Evolutionary conservation across 37 sponge, comb jelly and placozoan species (phyloP).

Genomic region (Mnemiopsis leidyi): DNA sequence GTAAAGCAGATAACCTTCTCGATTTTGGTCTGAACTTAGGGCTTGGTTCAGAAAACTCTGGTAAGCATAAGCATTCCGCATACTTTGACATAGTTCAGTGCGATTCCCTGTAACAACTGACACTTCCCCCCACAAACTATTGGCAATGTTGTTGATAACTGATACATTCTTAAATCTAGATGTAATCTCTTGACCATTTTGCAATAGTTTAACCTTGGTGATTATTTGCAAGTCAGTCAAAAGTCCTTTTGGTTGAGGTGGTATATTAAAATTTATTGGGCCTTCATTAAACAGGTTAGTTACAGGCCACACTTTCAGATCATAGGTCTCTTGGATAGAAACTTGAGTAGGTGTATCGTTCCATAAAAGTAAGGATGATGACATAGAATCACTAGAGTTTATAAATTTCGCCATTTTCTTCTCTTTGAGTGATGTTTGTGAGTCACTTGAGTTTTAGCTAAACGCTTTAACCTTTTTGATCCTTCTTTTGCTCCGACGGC

Average conservation of each 20-base stretch:
- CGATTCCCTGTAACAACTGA: neutral
- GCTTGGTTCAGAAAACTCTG: neutral
- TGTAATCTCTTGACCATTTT: neutral
- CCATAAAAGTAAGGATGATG: slow-evolving; percentile 6
- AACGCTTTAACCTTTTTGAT: neutral
- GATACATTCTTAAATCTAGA: neutral
- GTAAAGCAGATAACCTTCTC: neutral
- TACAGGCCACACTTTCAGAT: neutral
- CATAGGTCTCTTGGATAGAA: slow-evolving; percentile 29
- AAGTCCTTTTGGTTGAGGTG: slow-evolving; percentile 54
- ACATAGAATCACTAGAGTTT: slow-evolving; percentile 42
- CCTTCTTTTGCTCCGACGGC: neutral
- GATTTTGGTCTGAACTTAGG: neutral
- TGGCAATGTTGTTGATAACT: slow-evolving; percentile 36
- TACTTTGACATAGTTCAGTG: slow-evolving; percentile 13
- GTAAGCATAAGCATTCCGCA: slow-evolving; percentile 49
- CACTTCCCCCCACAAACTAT: slow-evolving; percentile 38
- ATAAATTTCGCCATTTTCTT: slow-evolving; percentile 45
- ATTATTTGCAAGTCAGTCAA: slow-evolving; percentile 1
- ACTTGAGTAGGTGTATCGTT: slow-evolving; percentile 11
- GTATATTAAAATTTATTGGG: slow-evolving; percentile 58
- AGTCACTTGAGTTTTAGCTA: neutral
- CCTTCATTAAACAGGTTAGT: slow-evolving; percentile 25
- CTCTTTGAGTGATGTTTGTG: neutral
- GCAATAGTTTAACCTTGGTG: neutral